Evolutionary conservation across 2,888 invertebrate genomes (phyloP).

Genomic region (Coelopa pilipes): DNA sequence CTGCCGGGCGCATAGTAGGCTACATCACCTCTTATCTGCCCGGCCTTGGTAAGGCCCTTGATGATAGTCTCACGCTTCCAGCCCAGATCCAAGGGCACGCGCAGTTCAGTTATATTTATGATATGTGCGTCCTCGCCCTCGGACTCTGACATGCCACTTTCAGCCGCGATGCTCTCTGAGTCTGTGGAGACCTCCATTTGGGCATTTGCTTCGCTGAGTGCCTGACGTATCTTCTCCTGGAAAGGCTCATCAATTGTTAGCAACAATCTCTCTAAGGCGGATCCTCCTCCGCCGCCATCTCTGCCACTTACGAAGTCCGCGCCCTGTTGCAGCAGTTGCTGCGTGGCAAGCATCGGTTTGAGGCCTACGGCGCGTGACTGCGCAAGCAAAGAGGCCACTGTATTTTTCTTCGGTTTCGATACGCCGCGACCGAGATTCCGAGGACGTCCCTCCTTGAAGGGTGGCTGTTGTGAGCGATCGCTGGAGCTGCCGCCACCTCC

Average conservation of each 20-base stretch:
- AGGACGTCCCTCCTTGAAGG: constrained; percentile 79
- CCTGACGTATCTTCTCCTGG: constrained; percentile 71
- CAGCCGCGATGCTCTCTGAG: constrained; percentile 72
- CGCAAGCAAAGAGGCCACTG: constrained; percentile 86
- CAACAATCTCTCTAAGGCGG: no score
- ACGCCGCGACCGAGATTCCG: constrained; percentile 87
- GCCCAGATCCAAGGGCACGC: constrained; percentile 77
- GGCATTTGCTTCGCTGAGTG: constrained; percentile 69
- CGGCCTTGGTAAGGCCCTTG: constrained; percentile 85
- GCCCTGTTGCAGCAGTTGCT: constrained; percentile 70
- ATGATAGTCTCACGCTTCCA: constrained; percentile 96
- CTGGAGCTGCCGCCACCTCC: constrained; percentile 45
- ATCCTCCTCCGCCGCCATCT: no score
- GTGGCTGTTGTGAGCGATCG: constrained; percentile 49
- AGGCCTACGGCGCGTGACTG: constrained; percentile 86
- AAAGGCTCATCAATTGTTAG: constrained; percentile 32
- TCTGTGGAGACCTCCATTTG: constrained; percentile 72
- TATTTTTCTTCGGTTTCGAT: constrained; percentile 92
- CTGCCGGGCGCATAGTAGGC: constrained; percentile 82
- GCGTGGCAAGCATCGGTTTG: constrained; percentile 81
- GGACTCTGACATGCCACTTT: constrained; percentile 71
- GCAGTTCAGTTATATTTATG: constrained; percentile 69
- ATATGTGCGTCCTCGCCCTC: constrained; percentile 70
- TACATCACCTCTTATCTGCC: constrained; percentile 93
- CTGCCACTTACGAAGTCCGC: constrained; percentile 67